Conservation (phyloP, 2,113 vertebrate genomes). For the Mugil cephalus region DNA sequence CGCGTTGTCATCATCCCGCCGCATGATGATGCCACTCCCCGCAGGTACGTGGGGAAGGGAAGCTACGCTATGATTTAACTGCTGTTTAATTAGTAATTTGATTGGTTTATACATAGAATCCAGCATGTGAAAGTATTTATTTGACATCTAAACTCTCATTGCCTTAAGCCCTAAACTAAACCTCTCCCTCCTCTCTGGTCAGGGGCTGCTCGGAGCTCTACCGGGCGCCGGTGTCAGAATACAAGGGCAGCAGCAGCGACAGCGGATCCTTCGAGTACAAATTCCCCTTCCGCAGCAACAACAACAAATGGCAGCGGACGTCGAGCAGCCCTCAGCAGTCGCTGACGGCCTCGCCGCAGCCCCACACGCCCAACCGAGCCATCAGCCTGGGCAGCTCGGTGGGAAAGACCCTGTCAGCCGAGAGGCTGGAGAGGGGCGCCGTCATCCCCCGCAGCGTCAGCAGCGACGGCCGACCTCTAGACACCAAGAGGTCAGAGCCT, state of each 20-base stretch:
- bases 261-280: conserved; percentile 95
- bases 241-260: conserved; percentile 90
- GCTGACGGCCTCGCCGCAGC: conserved; percentile 89
- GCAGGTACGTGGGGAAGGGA: conserved; percentile 86
- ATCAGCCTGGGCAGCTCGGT: conserved; percentile 88
- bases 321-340: conserved; percentile 90
- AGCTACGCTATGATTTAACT: neutral
- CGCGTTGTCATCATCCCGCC: conserved; percentile 97
- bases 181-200: neutral
- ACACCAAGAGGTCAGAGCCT: conserved; percentile 87
- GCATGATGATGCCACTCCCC: conserved; percentile 94
- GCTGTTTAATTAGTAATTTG: too few species aligned
- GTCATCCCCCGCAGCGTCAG: conserved; percentile 98
- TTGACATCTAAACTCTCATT: neutral
- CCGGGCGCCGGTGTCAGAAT: conserved; percentile 93
- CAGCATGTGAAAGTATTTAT: too few species aligned
- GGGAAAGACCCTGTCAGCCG: conserved; percentile 89
- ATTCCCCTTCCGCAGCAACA: conserved; percentile 96
- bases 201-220: conserved; percentile 97
- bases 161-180: neutral
- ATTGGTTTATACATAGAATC: neutral
- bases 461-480: conserved; percentile 94
- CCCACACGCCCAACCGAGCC: conserved; percentile 84
- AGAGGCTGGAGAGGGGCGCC: conserved; percentile 88
- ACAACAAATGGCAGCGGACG: conserved; percentile 97